Base-by-base conservation (phyloP, 2,888 invertebrate genomes). In the Chrysolina haemoptera region DNA sequence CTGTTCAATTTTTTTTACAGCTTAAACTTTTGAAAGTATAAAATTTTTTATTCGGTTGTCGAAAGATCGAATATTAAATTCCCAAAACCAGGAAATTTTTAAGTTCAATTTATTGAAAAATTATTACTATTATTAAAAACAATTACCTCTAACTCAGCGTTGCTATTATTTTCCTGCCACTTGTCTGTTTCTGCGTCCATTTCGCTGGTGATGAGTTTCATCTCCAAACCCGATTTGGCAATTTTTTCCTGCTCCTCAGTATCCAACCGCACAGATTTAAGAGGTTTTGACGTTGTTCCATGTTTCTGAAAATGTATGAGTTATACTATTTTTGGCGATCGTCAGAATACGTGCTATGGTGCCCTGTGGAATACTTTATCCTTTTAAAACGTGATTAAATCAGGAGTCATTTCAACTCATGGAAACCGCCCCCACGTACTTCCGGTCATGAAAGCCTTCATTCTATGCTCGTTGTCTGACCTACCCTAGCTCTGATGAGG, bases 161-260 rank as follows among this genome's bases (percentile, higher is more conserved):
- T 81, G 73, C 81, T 84, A 71, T 85, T 85, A 75, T 84, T 86
- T 79, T 89, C 90, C 86, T 97, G 96, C 98, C 98, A 98, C 88
- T 97, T 97, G 84, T 98, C 97, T 78, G 98, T 96, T 89, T 98
- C 98, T 10, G 98, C 96, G 86, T 96, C 96, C 94, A 96, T 95
- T 90, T 98, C 98, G 71, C 96, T 97, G 27, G 98, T 94, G 86
- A 97, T 95, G 89, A 97, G 91, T 89, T 99, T 99, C 97, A 98
- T 97, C 89, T 98, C 98, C 78, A 98, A 89, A 41, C 98, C 98
- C 68, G 97, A 94, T 89, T 98, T 98, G 5, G 98, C 98, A 83
- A 98, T 98, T 89, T 98, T 97, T 64, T 97, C 98, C 90, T 98
- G 97, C 86, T 98, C 98, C 89, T 98, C 97, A 67, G 95, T 94